phyloP scores from a whole-genome alignment of 2,888 invertebrate species.

The Mylabris sibirica region DNA sequence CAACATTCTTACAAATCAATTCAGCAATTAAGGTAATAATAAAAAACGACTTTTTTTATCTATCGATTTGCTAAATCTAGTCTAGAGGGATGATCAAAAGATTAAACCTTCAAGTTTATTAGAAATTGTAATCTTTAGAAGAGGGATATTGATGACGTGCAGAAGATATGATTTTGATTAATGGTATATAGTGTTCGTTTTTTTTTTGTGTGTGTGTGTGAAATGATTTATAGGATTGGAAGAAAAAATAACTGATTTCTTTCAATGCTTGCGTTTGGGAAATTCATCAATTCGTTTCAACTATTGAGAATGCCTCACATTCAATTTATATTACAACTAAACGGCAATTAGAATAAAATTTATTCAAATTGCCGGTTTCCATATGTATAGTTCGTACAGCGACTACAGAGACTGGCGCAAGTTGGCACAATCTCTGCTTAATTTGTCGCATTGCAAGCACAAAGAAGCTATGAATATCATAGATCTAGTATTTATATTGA shows the following conservation, averaged over 20 bases:
- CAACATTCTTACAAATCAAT: conserved; percentile 90
- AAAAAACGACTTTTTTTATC: not conserved
- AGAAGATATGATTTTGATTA: not conserved
- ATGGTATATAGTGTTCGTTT: not conserved
- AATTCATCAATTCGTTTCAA: not conserved
- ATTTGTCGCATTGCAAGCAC: no score
- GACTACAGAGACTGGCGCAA: no score
- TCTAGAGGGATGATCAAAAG: no score
- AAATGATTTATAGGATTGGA: not conserved
- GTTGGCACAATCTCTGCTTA: no score
- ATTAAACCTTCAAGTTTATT: no score
- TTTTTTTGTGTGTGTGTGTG: not conserved
- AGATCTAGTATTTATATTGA: no score
- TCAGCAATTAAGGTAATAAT: conserved; percentile 81
- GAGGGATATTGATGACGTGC: not conserved
- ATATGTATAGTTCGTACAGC: no score
- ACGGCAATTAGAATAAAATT: no score
- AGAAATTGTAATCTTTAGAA: not conserved
- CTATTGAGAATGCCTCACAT: no score
- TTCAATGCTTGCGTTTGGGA: not conserved
- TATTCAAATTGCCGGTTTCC: no score
- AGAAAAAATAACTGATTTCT: not conserved
- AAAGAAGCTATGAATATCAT: no score
- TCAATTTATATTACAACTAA: no score
- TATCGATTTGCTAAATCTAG: not conserved